These are phyloP conservation scores for Leptobrachium ailaonicum DNA, from an alignment of 2,113 vertebrate genomes.

Conservation along the genomic window DNA sequence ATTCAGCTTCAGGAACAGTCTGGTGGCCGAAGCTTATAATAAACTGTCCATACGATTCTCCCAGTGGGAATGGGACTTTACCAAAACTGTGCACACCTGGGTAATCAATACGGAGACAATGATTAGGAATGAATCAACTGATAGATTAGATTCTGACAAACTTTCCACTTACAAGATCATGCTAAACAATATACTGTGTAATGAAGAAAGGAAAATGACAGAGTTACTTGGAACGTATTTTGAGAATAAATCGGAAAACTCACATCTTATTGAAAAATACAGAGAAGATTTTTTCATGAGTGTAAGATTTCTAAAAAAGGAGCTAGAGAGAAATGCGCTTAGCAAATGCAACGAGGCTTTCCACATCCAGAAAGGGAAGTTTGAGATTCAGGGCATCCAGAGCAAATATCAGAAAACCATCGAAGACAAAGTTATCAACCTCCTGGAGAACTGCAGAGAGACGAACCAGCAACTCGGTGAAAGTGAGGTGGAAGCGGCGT, in stretches of 20 bases:
- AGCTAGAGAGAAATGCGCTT: slow-evolving; percentile 47
- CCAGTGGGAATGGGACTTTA: slow-evolving; percentile 56
- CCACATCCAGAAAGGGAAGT: slow-evolving; percentile 55
- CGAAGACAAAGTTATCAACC: slow-evolving; percentile 57
- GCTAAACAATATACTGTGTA: slow-evolving; percentile 54
- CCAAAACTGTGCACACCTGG: slow-evolving; percentile 61
- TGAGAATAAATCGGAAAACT: slow-evolving; percentile 51
- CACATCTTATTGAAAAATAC: slow-evolving; percentile 59
- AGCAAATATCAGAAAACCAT: slow-evolving; percentile 53
- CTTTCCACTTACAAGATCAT: slow-evolving; percentile 53
- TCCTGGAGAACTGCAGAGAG: slow-evolving; percentile 57
- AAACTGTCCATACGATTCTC: slow-evolving; percentile 48
- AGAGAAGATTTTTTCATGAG: slow-evolving; percentile 57
- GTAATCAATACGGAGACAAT: slow-evolving; percentile 51
- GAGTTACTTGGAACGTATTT: slow-evolving; percentile 49
- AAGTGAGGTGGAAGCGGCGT: slow-evolving; percentile 61
- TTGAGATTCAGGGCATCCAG: slow-evolving; percentile 59
- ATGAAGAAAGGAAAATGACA: slow-evolving; percentile 23
- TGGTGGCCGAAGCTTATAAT: slow-evolving; percentile 48
- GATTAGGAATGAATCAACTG: slow-evolving; percentile 49
- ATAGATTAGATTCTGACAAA: slow-evolving; percentile 3
- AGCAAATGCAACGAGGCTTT: slow-evolving; percentile 50
- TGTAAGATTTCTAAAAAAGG: slow-evolving; percentile 52
- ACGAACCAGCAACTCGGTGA: slow-evolving; percentile 53
- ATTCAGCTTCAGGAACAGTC: slow-evolving; percentile 46